Base-by-base conservation (phyloP, 2,888 invertebrate genomes). In the Pyrgus malvae region DNA sequence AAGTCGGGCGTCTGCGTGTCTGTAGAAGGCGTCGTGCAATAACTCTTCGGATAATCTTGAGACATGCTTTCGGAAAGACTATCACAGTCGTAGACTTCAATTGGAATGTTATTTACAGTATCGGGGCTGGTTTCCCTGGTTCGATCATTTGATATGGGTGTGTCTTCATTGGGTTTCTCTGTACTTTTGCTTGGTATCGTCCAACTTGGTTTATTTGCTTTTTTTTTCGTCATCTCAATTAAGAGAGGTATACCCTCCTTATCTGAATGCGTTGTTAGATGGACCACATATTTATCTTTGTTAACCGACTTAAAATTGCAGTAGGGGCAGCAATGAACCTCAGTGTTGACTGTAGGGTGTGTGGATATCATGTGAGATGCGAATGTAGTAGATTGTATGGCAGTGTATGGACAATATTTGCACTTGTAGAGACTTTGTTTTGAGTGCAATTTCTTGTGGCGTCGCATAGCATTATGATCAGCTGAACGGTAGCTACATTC, bases 401-500 rank as follows among this genome's bases (percentile, higher is more conserved):
- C 93, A 8, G 93, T 93, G 78, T 96, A 97, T 0, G 93, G 91
- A 70, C 97, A 97, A 70, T 93, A 92, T 40, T 93, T 93, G 72
- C 97, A 97, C 63, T 93, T 92, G 80, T 97, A 97, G 0, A 93
- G 92, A 66, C 93, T 93, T 44, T 93, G 92, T 11, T 95, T 95
- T 4, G 94, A 92, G 76, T 97, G 97, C 8, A 92, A 90, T 81
- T 94, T 93, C 67, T 94, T 94, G 79, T 97, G 97, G 1, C 96
- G 91, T 17, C 96, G 89, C 62, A 96, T 87, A 0, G 96, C 93
- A 77, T 96, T 97, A 80, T 96, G 96, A 74, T 97, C 96, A 2
- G 94, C 92, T 3, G 95, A 93, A 33, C 92, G 86, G 75, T 95
- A 96, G 3, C 88, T 85, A 76, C 97, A 97, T 44, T 91, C 80